Conservation (phyloP, 2,797 vertebrate genomes). For the Loris lydekkerianus region DNA sequence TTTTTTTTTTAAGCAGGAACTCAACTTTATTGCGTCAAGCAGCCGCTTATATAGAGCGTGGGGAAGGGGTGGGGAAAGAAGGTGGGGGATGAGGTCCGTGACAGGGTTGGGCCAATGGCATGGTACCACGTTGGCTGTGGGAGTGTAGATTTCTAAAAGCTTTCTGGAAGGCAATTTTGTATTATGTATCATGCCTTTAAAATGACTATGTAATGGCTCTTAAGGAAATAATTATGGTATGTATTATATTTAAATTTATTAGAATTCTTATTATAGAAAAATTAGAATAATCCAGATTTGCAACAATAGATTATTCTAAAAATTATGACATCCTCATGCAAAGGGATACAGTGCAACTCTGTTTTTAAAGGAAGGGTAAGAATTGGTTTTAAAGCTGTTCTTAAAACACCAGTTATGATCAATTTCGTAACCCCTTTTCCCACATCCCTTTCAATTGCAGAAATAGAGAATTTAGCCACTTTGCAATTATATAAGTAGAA, state of each 20-base stretch:
- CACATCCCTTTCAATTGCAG: neutral
- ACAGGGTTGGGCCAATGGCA: too few relatives aligned
- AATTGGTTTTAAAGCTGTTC: conserved; percentile 41
- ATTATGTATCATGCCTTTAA: conserved; percentile 8
- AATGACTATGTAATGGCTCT: neutral
- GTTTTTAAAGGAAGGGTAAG: neutral
- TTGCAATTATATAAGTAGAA: conserved; percentile 24
- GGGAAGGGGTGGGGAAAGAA: too few relatives aligned
- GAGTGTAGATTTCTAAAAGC: neutral
- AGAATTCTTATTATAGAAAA: neutral
- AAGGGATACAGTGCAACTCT: neutral
- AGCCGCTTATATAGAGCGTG: too few relatives aligned
- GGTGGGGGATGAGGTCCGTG: too few relatives aligned
- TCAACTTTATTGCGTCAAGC: too few relatives aligned
- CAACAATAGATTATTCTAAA: neutral
- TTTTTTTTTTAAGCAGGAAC: too few relatives aligned
- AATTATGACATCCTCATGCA: neutral
- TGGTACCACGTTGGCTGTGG: neutral
- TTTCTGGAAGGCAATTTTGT: conserved; percentile 38
- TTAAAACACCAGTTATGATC: conserved; percentile 17
- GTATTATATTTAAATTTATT: conserved; percentile 13
- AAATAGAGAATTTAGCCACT: conserved; percentile 21
- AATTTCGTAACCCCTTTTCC: neutral
- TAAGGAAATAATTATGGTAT: conserved; percentile 12
- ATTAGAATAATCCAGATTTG: neutral